phyloP scores from a whole-genome alignment of 2,888 invertebrate species.

The Thereva unica region DNA sequence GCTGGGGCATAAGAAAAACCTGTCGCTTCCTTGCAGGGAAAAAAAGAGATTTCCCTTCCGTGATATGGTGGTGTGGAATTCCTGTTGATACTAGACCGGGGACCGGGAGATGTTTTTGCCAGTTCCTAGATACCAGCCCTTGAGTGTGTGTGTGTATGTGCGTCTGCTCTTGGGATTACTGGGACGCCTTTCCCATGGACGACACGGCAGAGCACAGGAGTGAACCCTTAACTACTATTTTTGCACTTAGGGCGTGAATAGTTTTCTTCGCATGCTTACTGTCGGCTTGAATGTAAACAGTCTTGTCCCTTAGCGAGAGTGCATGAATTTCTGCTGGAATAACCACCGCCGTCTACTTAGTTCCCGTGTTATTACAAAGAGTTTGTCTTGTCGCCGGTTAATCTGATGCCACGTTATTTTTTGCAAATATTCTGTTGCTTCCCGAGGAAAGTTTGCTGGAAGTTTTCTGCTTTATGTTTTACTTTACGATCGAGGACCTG shows the following conservation, averaged over 20 bases:
- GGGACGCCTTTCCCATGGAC: constrained; percentile 16
- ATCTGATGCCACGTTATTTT: no score
- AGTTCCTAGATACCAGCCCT: constrained; percentile 14
- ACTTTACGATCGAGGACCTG: no score
- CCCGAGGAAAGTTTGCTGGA: no score
- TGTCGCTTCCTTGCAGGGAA: constrained; percentile 24
- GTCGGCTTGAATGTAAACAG: constrained; percentile 2
- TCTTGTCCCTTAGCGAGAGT: background rate
- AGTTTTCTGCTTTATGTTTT: no score
- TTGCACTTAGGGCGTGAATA: constrained; percentile 14
- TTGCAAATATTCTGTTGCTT: no score
- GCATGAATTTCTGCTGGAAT: no score
- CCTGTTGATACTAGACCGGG: constrained; percentile 34
- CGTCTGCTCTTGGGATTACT: constrained; percentile 12
- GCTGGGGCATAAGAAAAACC: constrained; percentile 21
- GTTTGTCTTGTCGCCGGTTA: no score
- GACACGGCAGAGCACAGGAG: constrained; percentile 8
- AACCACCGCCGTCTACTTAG: no score
- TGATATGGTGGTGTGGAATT: constrained; percentile 33
- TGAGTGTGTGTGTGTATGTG: background rate
- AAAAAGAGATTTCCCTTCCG: constrained; percentile 27
- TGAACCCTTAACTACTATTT: constrained; percentile 18
- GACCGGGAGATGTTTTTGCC: constrained; percentile 10
- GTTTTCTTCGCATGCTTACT: constrained; percentile 19
- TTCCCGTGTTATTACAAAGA: no score